phyloP scores from a whole-genome alignment of 1,140 invertebrate species.

The Nymphalis io region DNA sequence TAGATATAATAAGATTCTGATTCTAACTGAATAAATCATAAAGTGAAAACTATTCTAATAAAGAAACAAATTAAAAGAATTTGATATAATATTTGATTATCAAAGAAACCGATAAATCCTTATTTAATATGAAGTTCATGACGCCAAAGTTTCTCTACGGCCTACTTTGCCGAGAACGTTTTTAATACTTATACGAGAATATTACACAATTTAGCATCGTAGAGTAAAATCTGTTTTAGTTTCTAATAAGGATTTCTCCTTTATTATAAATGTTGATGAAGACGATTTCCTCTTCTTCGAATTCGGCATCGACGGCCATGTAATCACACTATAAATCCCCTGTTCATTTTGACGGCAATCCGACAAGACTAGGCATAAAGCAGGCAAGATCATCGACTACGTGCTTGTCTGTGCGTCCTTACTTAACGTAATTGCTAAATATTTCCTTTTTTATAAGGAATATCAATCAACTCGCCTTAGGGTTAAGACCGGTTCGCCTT shows the following conservation, averaged over 20 bases:
- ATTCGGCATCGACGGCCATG: too few relatives aligned
- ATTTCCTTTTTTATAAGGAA: too few relatives aligned
- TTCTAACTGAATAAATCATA: not conserved
- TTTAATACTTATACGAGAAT: constrained; percentile 19
- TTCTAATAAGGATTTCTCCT: not conserved
- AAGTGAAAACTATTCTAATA: not conserved
- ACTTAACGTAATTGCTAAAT: too few relatives aligned
- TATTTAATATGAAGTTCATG: constrained; percentile 24
- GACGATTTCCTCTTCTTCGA: too few relatives aligned
- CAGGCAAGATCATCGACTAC: too few relatives aligned
- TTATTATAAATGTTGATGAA: not conserved
- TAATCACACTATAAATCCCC: too few relatives aligned
- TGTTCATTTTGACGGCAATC: too few relatives aligned
- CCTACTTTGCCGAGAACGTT: constrained; percentile 12
- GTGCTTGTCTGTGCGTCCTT: too few relatives aligned
- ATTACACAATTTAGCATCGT: constrained; percentile 9
- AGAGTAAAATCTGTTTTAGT: not conserved
- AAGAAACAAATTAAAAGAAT: not conserved
- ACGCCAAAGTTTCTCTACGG: constrained; percentile 17
- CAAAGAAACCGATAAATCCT: constrained; percentile 13
- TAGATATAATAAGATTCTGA: too few relatives aligned
- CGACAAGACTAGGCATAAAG: too few relatives aligned
- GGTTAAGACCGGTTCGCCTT: too few relatives aligned
- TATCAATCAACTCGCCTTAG: too few relatives aligned
- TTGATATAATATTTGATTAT: not conserved